Percentiles rank a stretch among this genome's conserved stretches.
phyloP scores from a whole-genome alignment of 2,888 invertebrate species.

The Cryptocheilus praepositus region DNA sequence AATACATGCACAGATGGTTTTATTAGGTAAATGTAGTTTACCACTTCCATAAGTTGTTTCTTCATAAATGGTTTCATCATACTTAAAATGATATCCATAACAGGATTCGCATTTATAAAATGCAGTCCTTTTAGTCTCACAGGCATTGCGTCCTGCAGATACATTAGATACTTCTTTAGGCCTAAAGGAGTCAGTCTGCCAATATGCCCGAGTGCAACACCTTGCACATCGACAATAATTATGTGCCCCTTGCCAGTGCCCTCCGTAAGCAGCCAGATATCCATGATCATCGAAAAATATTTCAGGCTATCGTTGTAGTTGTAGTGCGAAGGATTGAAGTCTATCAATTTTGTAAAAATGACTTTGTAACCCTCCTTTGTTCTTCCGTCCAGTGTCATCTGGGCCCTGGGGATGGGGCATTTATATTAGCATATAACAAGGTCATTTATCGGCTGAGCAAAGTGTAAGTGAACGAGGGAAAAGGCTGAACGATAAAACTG shows the following conservation, averaged over 20 bases:
- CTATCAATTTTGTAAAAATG: conserved; percentile 76
- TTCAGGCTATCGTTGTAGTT: conserved; percentile 76
- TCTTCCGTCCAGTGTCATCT: conserved; percentile 71
- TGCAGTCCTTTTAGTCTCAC: conserved; percentile 82
- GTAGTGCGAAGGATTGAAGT: conserved; percentile 79
- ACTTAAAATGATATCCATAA: conserved; percentile 83
- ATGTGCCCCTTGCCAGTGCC: conserved; percentile 80
- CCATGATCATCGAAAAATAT: conserved; percentile 78
- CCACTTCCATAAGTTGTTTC: conserved; percentile 77
- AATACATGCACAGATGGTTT: too few species aligned
- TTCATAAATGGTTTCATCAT: conserved; percentile 84
- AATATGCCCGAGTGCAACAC: conserved; percentile 79
- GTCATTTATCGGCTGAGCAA: too few species aligned
- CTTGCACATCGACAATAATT: conserved; percentile 81
- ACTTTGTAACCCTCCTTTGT: conserved; percentile 78
- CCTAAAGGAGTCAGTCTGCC: conserved; percentile 79
- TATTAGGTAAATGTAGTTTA: conserved; percentile 36
- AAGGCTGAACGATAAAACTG: too few species aligned
- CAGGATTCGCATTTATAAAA: conserved; percentile 81
- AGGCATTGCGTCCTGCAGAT: conserved; percentile 83
- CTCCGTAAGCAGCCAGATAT: conserved; percentile 76
- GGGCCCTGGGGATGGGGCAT: conserved; percentile 69
- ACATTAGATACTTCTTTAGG: conserved; percentile 82
- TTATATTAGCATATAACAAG: conserved; percentile 66
- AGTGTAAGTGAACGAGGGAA: too few species aligned